Base-by-base conservation (phyloP, 2,113 vertebrate species). In the Rhinolophus ferrumequinum region DNA sequence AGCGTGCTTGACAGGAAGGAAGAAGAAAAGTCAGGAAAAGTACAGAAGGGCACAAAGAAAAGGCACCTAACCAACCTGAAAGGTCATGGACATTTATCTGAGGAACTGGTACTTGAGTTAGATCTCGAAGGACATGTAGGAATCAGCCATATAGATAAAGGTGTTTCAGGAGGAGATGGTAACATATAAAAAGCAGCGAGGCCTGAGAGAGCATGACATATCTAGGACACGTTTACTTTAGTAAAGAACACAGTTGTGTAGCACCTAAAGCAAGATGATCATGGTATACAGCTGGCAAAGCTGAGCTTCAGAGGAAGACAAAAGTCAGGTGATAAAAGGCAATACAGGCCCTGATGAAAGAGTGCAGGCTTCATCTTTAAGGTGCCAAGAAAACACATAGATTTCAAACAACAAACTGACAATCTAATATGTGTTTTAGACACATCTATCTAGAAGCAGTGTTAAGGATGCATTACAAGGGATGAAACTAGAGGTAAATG, bases 371-470 rank as follows among this genome's bases (percentile, higher is more conserved):
- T 35, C 58, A 80, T n/a, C 86, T 47, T 69, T 13, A 75, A 64
- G 70, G 15, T 54, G 47, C 41, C 50, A 82, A 82, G 69, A 93
- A 89, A 50, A 88, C 67, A 89, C 22, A 69, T 73, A 50, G 54
- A 79, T 58, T 44, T 77, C 62, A 94, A 83, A 75, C n/a, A 69
- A 67, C 28, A 87, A 93, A 95, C 16, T 80, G 38, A 88, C 58
- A 11, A 86, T 58, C 38, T 35, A 64, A 69, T 14, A 28, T 76
- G 47, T 52, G 41, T 92, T 88, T 94, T 66, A 92, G 50, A 90
- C 93, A 79, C 26, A 56, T 70, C 54, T 35, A 2, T 73, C 67
- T 81, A 84, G 44, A 97, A 96, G 60, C 73, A 92, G 33, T 30
- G 70, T 79, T 76, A 76, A 90, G 64, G 80, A 88, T 77, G 52